These are phyloP conservation scores for Leptonema lineaticorne DNA, from an alignment of 1,140 invertebrate genomes.

Conservation along the genomic window DNA sequence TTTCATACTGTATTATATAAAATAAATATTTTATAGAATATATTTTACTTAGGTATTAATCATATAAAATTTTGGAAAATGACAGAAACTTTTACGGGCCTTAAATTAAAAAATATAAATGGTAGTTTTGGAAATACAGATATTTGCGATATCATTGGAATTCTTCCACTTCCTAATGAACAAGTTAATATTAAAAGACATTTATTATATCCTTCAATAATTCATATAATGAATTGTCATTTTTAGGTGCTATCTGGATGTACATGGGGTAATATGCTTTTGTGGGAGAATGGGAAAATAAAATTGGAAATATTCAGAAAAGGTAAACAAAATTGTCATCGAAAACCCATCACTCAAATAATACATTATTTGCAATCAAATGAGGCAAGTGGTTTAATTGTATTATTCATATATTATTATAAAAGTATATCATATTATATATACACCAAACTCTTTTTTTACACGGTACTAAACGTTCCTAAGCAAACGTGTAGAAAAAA, in stretches of 20 bases:
- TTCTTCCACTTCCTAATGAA: conserved; percentile 81
- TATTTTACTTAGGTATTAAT: conserved; percentile 51
- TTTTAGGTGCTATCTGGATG: conserved; percentile 74
- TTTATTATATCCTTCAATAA: neutral
- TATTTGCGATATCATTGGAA: conserved; percentile 82
- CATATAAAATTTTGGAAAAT: conserved; percentile 96
- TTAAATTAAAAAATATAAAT: conserved; percentile 82
- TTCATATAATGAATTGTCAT: conserved; percentile 6
- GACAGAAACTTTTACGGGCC: conserved; percentile 82
- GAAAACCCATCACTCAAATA: conserved; percentile 71
- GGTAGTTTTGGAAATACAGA: conserved; percentile 89
- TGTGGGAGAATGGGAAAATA: conserved; percentile 86
- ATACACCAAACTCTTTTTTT: no score
- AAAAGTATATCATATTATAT: no score
- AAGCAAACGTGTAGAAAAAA: no score
- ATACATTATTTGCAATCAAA: conserved; percentile 63
- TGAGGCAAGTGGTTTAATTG: conserved; percentile 58
- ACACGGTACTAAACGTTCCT: no score
- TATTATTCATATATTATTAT: no score
- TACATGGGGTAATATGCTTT: conserved; percentile 85
- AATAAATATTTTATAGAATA: neutral
- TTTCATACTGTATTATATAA: neutral
- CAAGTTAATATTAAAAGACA: conserved; percentile 59
- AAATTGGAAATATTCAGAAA: conserved; percentile 76
- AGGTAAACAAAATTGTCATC: conserved; percentile 71